phyloP scores from a whole-genome alignment of 2,888 invertebrate genomes.

The Laspeyria flexula region DNA sequence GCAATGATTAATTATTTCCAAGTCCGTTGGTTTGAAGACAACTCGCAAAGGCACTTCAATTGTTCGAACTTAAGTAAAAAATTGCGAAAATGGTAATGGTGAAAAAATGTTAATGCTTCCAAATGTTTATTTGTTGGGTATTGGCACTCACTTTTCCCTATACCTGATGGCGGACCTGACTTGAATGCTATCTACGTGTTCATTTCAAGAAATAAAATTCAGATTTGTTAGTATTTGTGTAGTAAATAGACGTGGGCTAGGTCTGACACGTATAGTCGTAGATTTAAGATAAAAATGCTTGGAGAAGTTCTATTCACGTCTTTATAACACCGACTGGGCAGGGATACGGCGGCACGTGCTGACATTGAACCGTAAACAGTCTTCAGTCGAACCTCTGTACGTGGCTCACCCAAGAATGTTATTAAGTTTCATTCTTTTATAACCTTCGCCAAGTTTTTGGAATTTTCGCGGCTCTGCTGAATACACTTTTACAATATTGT shows the following conservation, averaged over 20 bases:
- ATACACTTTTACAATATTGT: conserved; percentile 51
- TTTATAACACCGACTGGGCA: conserved; percentile 25
- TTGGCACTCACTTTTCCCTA: neutral
- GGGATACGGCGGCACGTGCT: conserved; percentile 46
- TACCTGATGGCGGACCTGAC: conserved; percentile 1
- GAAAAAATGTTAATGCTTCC: conserved; percentile 7
- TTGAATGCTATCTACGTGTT: conserved; percentile 1
- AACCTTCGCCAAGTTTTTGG: conserved; percentile 48
- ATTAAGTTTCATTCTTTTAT: conserved; percentile 57
- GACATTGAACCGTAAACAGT: conserved; percentile 48
- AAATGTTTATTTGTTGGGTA: conserved; percentile 1
- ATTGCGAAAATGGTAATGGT: neutral
- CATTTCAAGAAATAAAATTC: conserved; percentile 9
- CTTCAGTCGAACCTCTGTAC: conserved; percentile 46
- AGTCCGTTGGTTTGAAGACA: too few species aligned
- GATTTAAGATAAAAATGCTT: conserved; percentile 24
- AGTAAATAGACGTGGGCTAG: conserved; percentile 8
- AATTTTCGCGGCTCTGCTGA: conserved; percentile 50
- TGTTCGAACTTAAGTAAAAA: conserved; percentile 4
- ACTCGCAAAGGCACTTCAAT: too few species aligned
- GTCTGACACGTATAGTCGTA: conserved; percentile 14
- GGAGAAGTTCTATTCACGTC: conserved; percentile 26
- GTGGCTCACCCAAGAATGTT: conserved; percentile 55
- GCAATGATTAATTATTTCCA: too few species aligned
- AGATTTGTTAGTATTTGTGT: conserved; percentile 7